Evolutionary conservation across 2,797 vertebrate genomes (phyloP).

Genomic region (Sciurus vulgaris): DNA sequence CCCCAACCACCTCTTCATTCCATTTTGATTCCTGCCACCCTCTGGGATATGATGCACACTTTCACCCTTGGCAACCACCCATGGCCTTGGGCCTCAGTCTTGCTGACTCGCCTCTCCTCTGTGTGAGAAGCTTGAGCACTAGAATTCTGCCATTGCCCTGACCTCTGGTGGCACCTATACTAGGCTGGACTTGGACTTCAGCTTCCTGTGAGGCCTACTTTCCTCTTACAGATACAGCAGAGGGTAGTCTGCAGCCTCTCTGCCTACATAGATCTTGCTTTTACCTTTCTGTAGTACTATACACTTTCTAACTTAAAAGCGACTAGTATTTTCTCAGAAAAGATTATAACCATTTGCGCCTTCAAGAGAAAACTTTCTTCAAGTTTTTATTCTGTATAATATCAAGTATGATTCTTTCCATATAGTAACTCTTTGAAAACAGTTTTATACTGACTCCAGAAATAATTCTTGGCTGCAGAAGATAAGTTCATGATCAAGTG

Average conservation of each 20-base stretch:
- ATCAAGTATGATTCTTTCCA: background rate
- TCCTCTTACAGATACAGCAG: background rate
- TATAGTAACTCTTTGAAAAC: conserved; percentile 5
- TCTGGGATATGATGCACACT: background rate
- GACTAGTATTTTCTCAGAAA: background rate
- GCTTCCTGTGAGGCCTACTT: background rate
- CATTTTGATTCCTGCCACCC: background rate
- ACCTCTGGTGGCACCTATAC: background rate
- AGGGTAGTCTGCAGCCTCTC: background rate
- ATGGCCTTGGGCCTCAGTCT: background rate
- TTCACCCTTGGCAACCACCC: background rate
- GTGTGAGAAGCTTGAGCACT: background rate
- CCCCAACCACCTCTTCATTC: too few species aligned
- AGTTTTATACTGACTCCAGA: background rate
- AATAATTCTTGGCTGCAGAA: background rate
- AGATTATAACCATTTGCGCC: background rate
- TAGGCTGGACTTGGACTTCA: background rate
- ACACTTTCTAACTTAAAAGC: background rate
- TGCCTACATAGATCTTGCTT: background rate
- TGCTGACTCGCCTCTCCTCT: background rate
- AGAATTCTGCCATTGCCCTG: background rate
- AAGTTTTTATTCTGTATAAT: background rate
- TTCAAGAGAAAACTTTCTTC: background rate
- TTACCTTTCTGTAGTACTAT: background rate
- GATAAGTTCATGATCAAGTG: background rate